A percentile compares a stretch with the other conserved stretches of the same genome.
phyloP scores from a whole-genome alignment of 2,888 invertebrate species.

The Galeruca laticollis region DNA sequence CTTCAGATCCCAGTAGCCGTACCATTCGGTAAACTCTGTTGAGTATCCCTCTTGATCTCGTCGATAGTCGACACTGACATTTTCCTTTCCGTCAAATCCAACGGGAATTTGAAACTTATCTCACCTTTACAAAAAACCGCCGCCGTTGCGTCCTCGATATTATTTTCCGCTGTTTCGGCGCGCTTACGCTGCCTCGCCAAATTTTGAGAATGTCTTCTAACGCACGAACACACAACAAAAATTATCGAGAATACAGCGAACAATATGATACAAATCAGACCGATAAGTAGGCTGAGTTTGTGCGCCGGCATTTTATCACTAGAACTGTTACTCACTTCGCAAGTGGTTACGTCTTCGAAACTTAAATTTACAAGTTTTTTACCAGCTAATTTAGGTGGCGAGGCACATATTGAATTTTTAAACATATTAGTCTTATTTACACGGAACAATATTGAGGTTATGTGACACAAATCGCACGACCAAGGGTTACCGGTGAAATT shows the following conservation, averaged over 20 bases:
- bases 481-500: constrained; percentile 75
- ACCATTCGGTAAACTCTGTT: constrained; percentile 61
- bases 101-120: constrained; percentile 73
- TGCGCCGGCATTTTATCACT: constrained; percentile 62
- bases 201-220: constrained; percentile 78
- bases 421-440: constrained; percentile 71
- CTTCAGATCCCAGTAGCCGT: constrained; percentile 59
- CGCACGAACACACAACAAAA: constrained; percentile 73
- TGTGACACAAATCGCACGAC: constrained; percentile 77
- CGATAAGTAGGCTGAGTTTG: constrained; percentile 69
- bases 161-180: constrained; percentile 52
- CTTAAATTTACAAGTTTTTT: constrained; percentile 62
- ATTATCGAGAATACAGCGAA: constrained; percentile 67
- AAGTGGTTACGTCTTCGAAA: constrained; percentile 65
- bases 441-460: constrained; percentile 70
- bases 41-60: constrained; percentile 64
- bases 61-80: constrained; percentile 66
- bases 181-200: constrained; percentile 59
- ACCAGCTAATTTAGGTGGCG: constrained; percentile 71
- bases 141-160: constrained; percentile 63
- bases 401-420: constrained; percentile 71
- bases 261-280: constrained; percentile 66
- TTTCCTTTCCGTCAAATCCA: constrained; percentile 65
- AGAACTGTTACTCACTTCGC: constrained; percentile 68
- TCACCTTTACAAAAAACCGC: constrained; percentile 67